Conservation (phyloP, 2,113 vertebrate species). For the Acanthochromis polyacanthus region DNA sequence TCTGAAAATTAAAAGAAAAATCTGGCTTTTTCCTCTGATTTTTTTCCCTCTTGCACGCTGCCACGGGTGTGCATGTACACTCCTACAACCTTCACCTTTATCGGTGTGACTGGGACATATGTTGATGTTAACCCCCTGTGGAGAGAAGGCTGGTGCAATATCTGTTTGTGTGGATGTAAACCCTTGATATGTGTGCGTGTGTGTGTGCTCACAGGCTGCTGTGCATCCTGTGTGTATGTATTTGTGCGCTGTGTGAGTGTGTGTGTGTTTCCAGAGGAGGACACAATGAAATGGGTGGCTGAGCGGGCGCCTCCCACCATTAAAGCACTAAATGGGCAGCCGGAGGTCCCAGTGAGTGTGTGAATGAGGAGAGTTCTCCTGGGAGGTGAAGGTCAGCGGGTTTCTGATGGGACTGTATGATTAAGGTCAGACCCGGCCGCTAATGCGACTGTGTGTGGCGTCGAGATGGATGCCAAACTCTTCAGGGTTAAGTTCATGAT, state of each 20-base stretch:
- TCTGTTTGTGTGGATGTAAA: constrained; percentile 54
- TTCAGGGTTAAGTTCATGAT: constrained; percentile 71
- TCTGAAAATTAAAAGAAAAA: not conserved
- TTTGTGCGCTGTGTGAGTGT: constrained; percentile 25
- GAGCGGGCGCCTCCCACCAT: constrained; percentile 76
- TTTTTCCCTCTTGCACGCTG: not conserved
- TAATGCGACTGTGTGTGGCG: constrained; percentile 70
- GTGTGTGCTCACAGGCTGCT: constrained; percentile 10
- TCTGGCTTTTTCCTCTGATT: not conserved
- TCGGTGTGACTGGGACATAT: constrained; percentile 71
- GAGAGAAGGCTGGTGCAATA: constrained; percentile 43
- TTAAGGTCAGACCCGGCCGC: constrained; percentile 78
- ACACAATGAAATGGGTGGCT: constrained; percentile 85
- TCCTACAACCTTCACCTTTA: constrained; percentile 48
- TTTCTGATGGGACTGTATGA: constrained; percentile 82
- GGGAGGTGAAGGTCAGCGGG: constrained; percentile 82
- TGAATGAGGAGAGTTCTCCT: constrained; percentile 79
- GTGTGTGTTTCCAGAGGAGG: constrained; percentile 36
- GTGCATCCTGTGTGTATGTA: constrained; percentile 13
- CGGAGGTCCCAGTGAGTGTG: constrained; percentile 73
- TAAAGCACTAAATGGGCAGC: constrained; percentile 80
- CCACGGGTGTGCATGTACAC: not conserved
- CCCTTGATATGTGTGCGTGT: constrained; percentile 31
- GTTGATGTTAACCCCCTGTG: constrained; percentile 72
- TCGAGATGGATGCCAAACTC: constrained; percentile 59